Percentiles rank a stretch among this genome's conserved stretches.
These are phyloP conservation scores for Hirtodrosophila duncani DNA, from an alignment of 2,888 invertebrate genomes.

Conservation along the genomic window DNA sequence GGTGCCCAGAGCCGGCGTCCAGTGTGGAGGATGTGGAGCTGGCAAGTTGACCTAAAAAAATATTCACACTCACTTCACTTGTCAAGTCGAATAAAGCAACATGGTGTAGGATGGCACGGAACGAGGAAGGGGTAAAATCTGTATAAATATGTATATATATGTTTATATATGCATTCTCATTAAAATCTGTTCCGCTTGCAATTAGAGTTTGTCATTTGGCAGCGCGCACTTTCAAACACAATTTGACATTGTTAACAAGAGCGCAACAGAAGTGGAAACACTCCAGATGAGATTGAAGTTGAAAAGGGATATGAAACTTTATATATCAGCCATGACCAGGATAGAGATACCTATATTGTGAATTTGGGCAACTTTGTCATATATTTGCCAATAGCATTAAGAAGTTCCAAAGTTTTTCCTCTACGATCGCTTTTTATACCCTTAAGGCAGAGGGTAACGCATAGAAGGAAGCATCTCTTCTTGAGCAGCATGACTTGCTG, in stretches of 20 bases:
- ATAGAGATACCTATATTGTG: too few relatives aligned
- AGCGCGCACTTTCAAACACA: slow-evolving; percentile 37
- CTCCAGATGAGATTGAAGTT: neutral
- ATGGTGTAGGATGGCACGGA: slow-evolving; percentile 16
- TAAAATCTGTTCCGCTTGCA: slow-evolving; percentile 65
- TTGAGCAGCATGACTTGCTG: too few relatives aligned
- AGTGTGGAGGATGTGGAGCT: slow-evolving; percentile 19
- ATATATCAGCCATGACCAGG: too few relatives aligned
- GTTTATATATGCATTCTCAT: slow-evolving; percentile 36
- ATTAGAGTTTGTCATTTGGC: slow-evolving; percentile 70
- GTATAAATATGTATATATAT: slow-evolving; percentile 3
- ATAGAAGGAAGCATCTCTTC: too few relatives aligned
- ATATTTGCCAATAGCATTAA: too few relatives aligned
- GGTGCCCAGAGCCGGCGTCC: slow-evolving; percentile 45
- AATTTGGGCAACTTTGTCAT: too few relatives aligned
- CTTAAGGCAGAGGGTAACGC: too few relatives aligned
- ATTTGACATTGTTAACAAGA: slow-evolving; percentile 53
- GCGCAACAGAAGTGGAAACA: slow-evolving; percentile 21
- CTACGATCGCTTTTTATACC: too few relatives aligned
- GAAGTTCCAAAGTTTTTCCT: too few relatives aligned
- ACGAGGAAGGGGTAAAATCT: slow-evolving; percentile 3
- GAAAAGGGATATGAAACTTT: too few relatives aligned
- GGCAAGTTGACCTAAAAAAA: slow-evolving; percentile 58
- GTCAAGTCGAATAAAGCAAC: slow-evolving; percentile 64
- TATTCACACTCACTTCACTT: slow-evolving; percentile 70